These are phyloP conservation scores for Rhodeus uyekii DNA, from an alignment of 2,797 vertebrate species.

Conservation along the genomic window DNA sequence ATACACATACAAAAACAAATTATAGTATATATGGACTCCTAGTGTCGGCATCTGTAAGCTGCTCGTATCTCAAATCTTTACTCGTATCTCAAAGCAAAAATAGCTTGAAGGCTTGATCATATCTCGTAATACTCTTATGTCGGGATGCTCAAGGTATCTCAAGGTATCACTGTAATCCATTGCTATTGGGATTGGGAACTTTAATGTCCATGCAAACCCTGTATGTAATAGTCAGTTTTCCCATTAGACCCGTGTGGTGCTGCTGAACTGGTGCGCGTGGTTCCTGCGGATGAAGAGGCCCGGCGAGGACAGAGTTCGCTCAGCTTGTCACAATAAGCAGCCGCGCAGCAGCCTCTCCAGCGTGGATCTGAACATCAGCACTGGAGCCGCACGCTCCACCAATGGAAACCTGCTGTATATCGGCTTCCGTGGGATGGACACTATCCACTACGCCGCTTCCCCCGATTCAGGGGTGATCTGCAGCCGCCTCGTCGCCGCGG, in stretches of 20 bases:
- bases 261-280: constrained; percentile 80
- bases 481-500: constrained; percentile 25
- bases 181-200: too few relatives aligned
- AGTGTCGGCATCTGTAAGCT: too few relatives aligned
- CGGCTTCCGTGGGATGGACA: constrained; percentile 65
- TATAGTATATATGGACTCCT: too few relatives aligned
- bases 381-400: constrained; percentile 65
- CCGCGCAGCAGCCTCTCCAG: constrained; percentile 57
- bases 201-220: background rate
- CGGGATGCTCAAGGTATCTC: too few relatives aligned
- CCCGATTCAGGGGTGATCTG: constrained; percentile 65
- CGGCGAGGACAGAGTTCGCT: constrained; percentile 59
- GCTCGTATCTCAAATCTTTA: too few relatives aligned
- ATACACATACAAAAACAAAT: too few relatives aligned
- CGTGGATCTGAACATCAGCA: constrained; percentile 32
- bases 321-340: constrained; percentile 65
- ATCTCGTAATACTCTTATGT: too few relatives aligned
- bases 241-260: constrained; percentile 69
- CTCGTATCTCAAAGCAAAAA: too few relatives aligned
- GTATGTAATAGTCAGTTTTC: background rate
- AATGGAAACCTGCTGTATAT: constrained; percentile 69
- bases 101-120: too few relatives aligned
- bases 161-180: too few relatives aligned
- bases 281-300: constrained; percentile 79
- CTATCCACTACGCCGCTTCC: constrained; percentile 69